These are phyloP conservation scores for Coccyzus lansbergi DNA, from an alignment of 2,797 vertebrate species.

Conservation along the genomic window DNA sequence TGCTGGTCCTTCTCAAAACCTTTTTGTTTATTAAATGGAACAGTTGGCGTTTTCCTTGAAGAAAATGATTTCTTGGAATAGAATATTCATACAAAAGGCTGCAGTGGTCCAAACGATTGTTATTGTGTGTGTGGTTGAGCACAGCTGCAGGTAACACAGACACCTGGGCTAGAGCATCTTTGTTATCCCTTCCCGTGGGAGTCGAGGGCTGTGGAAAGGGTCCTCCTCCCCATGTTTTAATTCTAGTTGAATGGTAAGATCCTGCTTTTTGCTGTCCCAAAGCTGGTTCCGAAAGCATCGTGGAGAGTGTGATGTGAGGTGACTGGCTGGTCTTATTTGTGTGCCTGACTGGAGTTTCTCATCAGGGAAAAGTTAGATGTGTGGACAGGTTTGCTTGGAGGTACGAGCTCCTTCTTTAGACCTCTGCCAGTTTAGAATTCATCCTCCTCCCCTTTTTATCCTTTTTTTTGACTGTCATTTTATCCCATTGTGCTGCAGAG, in stretches of 20 bases:
- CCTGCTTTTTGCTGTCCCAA: background rate
- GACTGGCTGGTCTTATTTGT: background rate
- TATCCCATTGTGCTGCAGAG: background rate
- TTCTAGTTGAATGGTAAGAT: background rate
- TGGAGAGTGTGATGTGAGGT: background rate
- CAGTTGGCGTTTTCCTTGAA: background rate
- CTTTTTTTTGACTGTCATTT: background rate
- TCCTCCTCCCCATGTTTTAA: rapidly evolving
- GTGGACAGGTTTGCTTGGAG: background rate
- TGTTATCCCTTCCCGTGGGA: background rate
- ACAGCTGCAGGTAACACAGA: background rate
- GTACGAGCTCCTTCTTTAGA: background rate
- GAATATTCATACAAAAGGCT: background rate
- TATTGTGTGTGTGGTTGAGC: background rate
- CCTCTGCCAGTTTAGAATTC: background rate
- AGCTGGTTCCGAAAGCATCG: background rate
- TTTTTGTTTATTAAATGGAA: background rate
- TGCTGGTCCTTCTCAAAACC: background rate
- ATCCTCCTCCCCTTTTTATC: background rate
- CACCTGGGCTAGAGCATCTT: background rate
- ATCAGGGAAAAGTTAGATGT: background rate
- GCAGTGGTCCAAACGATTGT: background rate
- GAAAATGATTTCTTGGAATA: background rate
- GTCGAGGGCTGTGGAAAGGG: background rate
- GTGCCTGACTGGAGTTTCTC: background rate